These are phyloP conservation scores for Psophia crepitans DNA, from an alignment of 2,113 vertebrate genomes.

Conservation along the genomic window DNA sequence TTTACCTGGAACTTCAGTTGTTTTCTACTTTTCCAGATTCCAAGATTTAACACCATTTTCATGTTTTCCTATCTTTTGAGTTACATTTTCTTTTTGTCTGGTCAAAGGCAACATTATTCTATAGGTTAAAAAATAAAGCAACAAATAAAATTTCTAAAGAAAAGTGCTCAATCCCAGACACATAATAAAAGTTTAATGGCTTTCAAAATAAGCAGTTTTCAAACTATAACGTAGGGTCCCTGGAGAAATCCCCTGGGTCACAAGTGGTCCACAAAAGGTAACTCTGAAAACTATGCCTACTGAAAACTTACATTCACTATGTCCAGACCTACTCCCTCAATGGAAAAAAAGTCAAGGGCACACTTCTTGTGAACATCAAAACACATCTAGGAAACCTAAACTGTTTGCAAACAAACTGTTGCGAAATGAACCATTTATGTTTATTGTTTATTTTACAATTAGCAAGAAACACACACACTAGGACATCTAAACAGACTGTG, in stretches of 20 bases:
- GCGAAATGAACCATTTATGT: not conserved
- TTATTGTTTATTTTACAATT: not conserved
- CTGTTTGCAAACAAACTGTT: not conserved
- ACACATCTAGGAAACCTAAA: not conserved
- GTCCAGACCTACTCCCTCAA: not conserved
- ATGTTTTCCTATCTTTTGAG: not conserved
- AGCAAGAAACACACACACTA: not conserved
- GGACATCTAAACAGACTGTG: not conserved
- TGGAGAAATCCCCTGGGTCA: not conserved
- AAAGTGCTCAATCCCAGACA: not conserved
- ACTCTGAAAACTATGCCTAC: not conserved
- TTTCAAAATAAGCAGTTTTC: not conserved
- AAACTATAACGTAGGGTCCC: not conserved
- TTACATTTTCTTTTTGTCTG: not conserved
- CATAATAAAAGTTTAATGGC: not conserved
- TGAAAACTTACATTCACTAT: not conserved
- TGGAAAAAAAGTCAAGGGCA: not conserved
- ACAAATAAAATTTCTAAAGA: not conserved
- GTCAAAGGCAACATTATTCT: not conserved
- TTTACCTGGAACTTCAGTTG: not conserved
- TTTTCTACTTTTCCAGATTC: not conserved
- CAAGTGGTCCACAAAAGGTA: not conserved
- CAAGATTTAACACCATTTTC: not conserved
- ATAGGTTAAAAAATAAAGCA: not conserved
- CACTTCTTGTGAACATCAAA: not conserved